Percentiles rank a stretch among this genome's conserved stretches.
Conservation (phyloP, 2,888 invertebrate species). For the Slavum lentiscoides region DNA sequence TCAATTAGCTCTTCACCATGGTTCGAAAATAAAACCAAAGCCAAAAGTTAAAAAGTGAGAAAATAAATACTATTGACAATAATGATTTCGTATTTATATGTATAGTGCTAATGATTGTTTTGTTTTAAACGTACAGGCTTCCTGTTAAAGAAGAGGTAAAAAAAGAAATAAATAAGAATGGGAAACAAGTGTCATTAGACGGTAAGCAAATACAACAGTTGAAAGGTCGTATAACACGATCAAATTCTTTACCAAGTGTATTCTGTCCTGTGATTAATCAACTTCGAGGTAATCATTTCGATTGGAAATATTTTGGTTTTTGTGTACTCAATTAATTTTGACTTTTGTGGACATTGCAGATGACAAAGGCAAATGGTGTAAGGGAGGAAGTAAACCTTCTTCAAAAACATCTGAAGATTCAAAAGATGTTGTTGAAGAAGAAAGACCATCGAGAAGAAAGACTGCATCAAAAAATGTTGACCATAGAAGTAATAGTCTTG, state of each 20-base stretch:
- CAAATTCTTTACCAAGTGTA: constrained; percentile 49
- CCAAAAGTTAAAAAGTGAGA: constrained; percentile 35
- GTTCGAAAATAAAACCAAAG: constrained; percentile 32
- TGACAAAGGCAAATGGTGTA: constrained; percentile 50
- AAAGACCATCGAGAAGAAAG: constrained; percentile 45
- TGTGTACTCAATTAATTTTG: not conserved
- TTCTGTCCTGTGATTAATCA: constrained; percentile 45
- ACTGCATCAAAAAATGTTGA: constrained; percentile 30
- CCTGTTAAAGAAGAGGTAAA: not conserved
- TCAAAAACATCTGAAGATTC: constrained; percentile 43
- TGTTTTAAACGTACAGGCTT: constrained; percentile 6
- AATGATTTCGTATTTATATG: not conserved
- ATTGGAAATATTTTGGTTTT: not conserved
- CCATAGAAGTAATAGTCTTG: constrained; percentile 35
- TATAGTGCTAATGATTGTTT: not conserved
- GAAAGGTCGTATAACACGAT: constrained; percentile 45
- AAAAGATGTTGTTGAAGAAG: constrained; percentile 32
- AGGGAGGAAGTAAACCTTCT: constrained; percentile 24
- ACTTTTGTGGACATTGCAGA: constrained; percentile 7
- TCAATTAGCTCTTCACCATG: constrained; percentile 37
- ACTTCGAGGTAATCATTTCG: constrained; percentile 37
- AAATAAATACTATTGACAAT: not conserved
- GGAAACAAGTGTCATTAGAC: constrained; percentile 39
- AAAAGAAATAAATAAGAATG: constrained; percentile 18
- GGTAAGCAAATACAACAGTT: constrained; percentile 37